A percentile compares a stretch with the other conserved stretches of the same genome.
Evolutionary conservation across 2,113 vertebrate species (phyloP).

Genomic region (Anhinga anhinga): DNA sequence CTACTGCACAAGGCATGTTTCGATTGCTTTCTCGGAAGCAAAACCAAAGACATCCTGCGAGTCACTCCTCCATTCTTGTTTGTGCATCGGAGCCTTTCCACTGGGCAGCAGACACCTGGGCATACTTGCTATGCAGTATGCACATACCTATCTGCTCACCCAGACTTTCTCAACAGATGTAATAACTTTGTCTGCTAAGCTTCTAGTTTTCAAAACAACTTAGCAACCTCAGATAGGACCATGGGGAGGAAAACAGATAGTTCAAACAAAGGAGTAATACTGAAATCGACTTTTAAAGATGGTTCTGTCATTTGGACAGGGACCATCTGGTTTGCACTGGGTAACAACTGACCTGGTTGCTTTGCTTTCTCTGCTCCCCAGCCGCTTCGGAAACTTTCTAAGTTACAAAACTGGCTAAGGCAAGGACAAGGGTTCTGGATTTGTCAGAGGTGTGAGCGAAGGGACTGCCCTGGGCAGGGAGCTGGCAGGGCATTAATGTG

Average conservation of each 20-base stretch:
- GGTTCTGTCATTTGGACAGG: not conserved
- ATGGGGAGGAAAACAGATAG: not conserved
- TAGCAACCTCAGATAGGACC: not conserved
- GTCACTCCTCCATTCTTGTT: not conserved
- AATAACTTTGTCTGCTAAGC: not conserved
- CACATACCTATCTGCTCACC: not conserved
- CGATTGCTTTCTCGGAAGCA: not conserved
- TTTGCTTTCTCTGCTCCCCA: not conserved
- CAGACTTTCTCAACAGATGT: not conserved
- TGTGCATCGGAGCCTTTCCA: not conserved
- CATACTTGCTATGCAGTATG: not conserved
- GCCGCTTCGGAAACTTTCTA: not conserved
- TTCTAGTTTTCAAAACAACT: not conserved
- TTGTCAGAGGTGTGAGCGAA: not conserved
- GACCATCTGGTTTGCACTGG: not conserved
- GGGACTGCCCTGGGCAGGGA: not conserved
- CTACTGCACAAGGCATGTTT: not conserved
- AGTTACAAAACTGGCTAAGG: not conserved
- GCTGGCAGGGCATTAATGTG: no score
- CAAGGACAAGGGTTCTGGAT: not conserved
- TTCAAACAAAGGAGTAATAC: not conserved
- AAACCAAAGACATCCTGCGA: not conserved
- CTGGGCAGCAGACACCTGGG: not conserved
- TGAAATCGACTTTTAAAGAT: not conserved
- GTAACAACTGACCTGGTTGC: not conserved